A percentile compares a stretch with the other conserved stretches of the same genome.
phyloP scores from a whole-genome alignment of 2,797 vertebrate species.

The Clarias pachynema region DNA sequence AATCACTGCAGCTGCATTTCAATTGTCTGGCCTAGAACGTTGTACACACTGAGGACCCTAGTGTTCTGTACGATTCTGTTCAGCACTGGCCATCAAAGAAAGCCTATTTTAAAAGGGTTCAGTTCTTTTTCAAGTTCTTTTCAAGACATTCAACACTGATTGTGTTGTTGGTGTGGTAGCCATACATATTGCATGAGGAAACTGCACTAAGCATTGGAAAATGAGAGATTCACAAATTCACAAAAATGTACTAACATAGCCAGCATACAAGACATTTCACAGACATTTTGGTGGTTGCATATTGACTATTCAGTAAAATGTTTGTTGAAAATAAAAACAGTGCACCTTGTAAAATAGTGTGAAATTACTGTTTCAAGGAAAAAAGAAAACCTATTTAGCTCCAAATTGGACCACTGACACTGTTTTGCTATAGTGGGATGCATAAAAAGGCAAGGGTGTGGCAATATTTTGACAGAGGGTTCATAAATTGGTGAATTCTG shows the following conservation, averaged over 20 bases:
- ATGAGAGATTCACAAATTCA: not conserved
- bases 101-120: not conserved
- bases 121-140: slow-evolving; percentile 15
- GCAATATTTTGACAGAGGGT: slow-evolving; percentile 41
- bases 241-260: not conserved
- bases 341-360: not conserved
- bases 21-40: not conserved
- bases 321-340: not conserved
- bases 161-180: slow-evolving; percentile 1
- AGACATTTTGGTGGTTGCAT: not conserved
- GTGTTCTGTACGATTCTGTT: slow-evolving; percentile 14
- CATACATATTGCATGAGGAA: not conserved
- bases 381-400: not conserved
- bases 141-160: slow-evolving; percentile 3
- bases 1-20: slow-evolving; percentile 10
- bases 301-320: not conserved
- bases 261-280: not conserved
- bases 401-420: not conserved
- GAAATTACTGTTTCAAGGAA: not conserved
- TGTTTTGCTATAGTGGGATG: not conserved
- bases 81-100: slow-evolving; percentile 1
- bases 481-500: slow-evolving; percentile 55
- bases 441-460: slow-evolving; percentile 17
- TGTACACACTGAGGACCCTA: not conserved
- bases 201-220: not conserved